Evolutionary conservation across 2,888 invertebrate species (phyloP), one percentile per base, ranked within the genome.

Genomic region (Stramonita haemastoma): DNA sequence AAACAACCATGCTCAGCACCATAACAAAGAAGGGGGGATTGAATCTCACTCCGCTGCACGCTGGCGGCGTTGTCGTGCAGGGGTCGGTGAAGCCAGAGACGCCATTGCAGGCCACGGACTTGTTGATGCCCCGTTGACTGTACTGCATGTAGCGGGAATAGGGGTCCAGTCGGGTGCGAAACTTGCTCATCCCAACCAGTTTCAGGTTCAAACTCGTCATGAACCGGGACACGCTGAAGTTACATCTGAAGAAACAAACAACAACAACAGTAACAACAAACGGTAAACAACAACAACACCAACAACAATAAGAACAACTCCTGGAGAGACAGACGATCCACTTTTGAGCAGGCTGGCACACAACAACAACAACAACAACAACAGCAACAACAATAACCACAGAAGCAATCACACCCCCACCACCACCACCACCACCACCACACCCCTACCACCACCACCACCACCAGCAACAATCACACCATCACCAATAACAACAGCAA

Each of bases 131-230:
- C 29, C 22, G 17, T n/a, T n/a, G n/a, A 0, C 4, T 66, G 77
- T 77, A 32, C 19, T 8, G 32, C 66, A 34, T 6, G 19, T 11
- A 19, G 22, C 86, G 66, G 13, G 86, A 60, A n/a, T n/a, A 86
- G 32, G 19, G 22, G 34, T 86, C 86, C 32, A 57, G 2, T 32
- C 2, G 15, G 29, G 66, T 8, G 19, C 22, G 17, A 32, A 66
- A 22, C 2, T 22, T 8, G 34, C 66, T 86, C 34, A 34, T 15
- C 17, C 86, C 86, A 17, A 66, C 86, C 66, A 34, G 66, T 32
- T 29, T 86, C n/a, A 86, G 86, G 86, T 86, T 60, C 66, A 86
- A 66, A 13, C 32, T 34, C 34, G n/a, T 26, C 34, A 66, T 60
- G 66, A 86, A 66, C 22, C 26, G 13, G 5, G 6, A 17, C 36